phyloP scores from a whole-genome alignment of 1,140 invertebrate species.

The Helicoverpa zea region DNA sequence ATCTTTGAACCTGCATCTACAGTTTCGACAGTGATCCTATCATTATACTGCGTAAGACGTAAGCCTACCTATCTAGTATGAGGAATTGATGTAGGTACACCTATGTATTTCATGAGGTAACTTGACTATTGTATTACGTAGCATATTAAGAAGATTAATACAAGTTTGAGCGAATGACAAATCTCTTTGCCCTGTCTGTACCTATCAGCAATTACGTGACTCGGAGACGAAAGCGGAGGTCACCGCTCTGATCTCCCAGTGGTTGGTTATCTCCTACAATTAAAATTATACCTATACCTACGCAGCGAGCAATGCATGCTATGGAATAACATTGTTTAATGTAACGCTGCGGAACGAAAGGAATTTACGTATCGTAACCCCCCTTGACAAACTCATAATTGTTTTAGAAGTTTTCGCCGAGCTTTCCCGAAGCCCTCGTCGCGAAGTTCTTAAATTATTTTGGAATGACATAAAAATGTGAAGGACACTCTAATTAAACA shows the following conservation, averaged over 20 bases:
- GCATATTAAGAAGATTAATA: slow-evolving; percentile 15
- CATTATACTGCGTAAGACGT: too few relatives aligned
- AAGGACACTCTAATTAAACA: slow-evolving; percentile 76
- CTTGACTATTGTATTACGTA: background rate
- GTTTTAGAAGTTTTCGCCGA: slow-evolving; percentile 54
- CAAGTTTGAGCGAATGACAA: slow-evolving; percentile 48
- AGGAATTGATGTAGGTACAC: too few relatives aligned
- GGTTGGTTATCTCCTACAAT: slow-evolving; percentile 49
- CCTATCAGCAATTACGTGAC: slow-evolving; percentile 54
- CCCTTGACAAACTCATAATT: slow-evolving; percentile 53
- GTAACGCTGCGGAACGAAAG: slow-evolving; percentile 19
- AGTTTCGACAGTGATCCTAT: too few relatives aligned
- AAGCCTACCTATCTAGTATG: too few relatives aligned
- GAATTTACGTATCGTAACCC: slow-evolving; percentile 39
- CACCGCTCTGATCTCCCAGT: slow-evolving; percentile 48
- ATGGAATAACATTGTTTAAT: slow-evolving; percentile 33
- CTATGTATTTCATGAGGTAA: background rate
- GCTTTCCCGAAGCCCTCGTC: slow-evolving; percentile 39
- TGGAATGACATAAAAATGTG: slow-evolving; percentile 63
- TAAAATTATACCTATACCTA: slow-evolving; percentile 25
- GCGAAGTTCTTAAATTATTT: slow-evolving; percentile 61
- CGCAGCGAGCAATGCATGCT: slow-evolving; percentile 18
- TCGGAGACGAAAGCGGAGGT: slow-evolving; percentile 54
- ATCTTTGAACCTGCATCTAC: too few relatives aligned
- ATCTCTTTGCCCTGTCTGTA: slow-evolving; percentile 50